phyloP scores from a whole-genome alignment of 2,113 vertebrate genomes.

The Brachypodius melanocephalos region DNA sequence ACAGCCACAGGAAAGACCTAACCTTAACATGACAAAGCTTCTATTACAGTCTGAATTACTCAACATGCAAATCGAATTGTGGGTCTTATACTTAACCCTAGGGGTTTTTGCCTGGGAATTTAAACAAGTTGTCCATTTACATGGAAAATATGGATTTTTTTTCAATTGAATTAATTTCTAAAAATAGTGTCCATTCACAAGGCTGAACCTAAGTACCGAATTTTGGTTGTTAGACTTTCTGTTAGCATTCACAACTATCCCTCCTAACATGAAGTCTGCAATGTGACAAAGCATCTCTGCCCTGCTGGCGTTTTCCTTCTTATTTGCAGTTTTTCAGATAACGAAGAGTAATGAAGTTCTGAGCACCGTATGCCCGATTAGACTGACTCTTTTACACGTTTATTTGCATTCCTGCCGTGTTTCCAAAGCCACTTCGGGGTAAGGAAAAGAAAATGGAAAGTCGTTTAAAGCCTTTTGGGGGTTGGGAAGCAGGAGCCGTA shows the following conservation, averaged over 20 bases:
- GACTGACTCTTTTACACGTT: background rate
- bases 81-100: constrained; percentile 20
- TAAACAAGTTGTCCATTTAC: constrained; percentile 26
- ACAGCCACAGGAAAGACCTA: constrained; percentile 61
- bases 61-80: constrained; percentile 53
- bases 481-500: background rate
- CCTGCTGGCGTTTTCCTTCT: background rate
- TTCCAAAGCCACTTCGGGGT: background rate
- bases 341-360: constrained; percentile 12
- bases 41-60: constrained; percentile 35
- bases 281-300: background rate
- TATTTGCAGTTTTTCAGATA: constrained; percentile 25
- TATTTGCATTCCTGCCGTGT: background rate
- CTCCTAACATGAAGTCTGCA: background rate
- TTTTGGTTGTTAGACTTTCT: background rate
- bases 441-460: background rate
- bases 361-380: background rate
- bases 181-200: background rate
- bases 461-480: background rate
- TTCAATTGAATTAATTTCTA: background rate
- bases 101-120: background rate
- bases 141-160: background rate
- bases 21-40: constrained; percentile 56
- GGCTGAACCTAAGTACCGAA: background rate
- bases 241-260: background rate